Conservation (phyloP, 2,113 vertebrate species). For the Ploceus nigricollis region DNA sequence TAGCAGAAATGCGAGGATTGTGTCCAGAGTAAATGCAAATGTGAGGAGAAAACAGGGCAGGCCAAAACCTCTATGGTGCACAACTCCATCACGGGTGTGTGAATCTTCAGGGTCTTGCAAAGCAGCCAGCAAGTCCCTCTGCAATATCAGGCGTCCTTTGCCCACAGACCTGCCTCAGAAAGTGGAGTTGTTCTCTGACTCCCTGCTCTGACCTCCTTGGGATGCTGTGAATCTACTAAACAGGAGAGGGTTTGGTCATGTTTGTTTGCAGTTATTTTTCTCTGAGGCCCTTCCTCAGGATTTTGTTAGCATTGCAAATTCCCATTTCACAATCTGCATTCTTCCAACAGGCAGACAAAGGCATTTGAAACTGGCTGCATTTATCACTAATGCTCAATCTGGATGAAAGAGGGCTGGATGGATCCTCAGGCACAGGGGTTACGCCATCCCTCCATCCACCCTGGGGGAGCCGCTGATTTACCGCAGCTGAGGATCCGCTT, state of each 20-base stretch:
- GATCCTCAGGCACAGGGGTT: not conserved
- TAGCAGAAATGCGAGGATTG: not conserved
- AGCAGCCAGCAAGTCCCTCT: not conserved
- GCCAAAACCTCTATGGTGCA: not conserved
- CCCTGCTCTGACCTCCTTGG: not conserved
- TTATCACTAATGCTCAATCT: not conserved
- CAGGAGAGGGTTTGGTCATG: not conserved
- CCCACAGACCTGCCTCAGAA: not conserved
- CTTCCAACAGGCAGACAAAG: conserved; percentile 37
- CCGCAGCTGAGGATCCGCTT: not conserved
- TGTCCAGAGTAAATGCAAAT: not conserved
- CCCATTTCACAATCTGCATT: conserved; percentile 52
- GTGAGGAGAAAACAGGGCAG: not conserved
- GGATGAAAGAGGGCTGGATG: conserved; percentile 12
- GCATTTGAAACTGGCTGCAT: not conserved
- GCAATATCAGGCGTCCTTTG: not conserved
- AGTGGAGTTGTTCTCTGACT: not conserved
- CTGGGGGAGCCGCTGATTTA: not conserved
- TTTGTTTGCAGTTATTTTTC: not conserved
- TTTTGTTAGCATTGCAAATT: conserved; percentile 53
- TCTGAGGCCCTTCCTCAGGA: not conserved
- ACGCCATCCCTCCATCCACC: not conserved
- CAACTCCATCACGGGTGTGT: not conserved
- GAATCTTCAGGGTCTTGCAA: not conserved
- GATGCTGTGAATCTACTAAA: not conserved